A percentile compares a stretch with the other conserved stretches of the same genome.
These are phyloP conservation scores for Nysson spinosus DNA, from an alignment of 2,888 invertebrate genomes.

Conservation along the genomic window DNA sequence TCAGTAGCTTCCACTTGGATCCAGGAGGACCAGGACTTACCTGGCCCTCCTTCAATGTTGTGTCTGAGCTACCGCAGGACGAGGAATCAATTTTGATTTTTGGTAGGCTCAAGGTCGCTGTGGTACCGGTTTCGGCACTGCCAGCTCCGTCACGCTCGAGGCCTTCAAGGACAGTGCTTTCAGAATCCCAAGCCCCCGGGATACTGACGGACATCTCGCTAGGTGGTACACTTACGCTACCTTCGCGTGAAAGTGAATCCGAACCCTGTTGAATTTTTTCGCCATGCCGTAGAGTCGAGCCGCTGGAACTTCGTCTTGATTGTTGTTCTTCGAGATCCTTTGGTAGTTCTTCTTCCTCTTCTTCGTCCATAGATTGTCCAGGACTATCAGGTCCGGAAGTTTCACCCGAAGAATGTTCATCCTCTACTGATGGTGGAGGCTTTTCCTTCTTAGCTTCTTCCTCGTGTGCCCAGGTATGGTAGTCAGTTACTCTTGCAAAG, in stretches of 20 bases:
- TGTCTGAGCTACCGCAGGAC: constrained; percentile 70
- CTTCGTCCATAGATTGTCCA: constrained; percentile 85
- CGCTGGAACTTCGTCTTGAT: constrained; percentile 75
- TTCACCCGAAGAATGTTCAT: constrained; percentile 87
- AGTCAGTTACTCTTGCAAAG: constrained; percentile 79
- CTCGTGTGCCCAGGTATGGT: constrained; percentile 77
- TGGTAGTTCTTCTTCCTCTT: constrained; percentile 79
- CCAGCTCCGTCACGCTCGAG: constrained; percentile 69
- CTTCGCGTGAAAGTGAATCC: constrained; percentile 74
- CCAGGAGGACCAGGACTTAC: constrained; percentile 81
- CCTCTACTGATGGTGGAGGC: constrained; percentile 67
- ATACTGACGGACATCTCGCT: constrained; percentile 76
- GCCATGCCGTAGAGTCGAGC: constrained; percentile 72
- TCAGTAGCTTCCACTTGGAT: constrained; percentile 94
- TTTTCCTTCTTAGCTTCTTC: constrained; percentile 73
- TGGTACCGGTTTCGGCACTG: constrained; percentile 70
- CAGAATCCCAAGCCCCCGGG: constrained; percentile 75
- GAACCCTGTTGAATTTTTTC: constrained; percentile 72
- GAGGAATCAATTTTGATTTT: constrained; percentile 79
- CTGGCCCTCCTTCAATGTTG: constrained; percentile 75
- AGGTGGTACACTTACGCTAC: constrained; percentile 76
- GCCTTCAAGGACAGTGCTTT: constrained; percentile 74
- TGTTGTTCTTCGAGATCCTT: constrained; percentile 80
- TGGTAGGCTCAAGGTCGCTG: constrained; percentile 76
- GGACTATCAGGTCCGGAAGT: constrained; percentile 94